These are phyloP conservation scores for Eriocheir sinensis DNA, from an alignment of 1,140 invertebrate species.

Conservation along the genomic window DNA sequence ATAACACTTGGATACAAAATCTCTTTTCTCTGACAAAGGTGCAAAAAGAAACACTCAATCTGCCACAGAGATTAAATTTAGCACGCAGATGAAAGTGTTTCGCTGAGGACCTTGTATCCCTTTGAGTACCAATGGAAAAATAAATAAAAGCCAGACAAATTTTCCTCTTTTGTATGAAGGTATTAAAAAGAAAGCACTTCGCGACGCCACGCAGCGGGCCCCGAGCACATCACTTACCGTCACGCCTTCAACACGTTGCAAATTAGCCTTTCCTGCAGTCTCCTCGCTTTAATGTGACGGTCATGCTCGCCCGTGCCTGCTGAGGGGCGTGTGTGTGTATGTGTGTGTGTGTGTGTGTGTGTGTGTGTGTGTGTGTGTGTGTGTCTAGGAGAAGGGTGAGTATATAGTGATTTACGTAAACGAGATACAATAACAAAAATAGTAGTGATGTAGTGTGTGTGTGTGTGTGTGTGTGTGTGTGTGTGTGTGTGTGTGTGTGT, in stretches of 20 bases:
- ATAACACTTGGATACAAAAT: no score
- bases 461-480: background rate
- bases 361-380: background rate
- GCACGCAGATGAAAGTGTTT: background rate
- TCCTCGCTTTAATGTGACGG: constrained; percentile 43
- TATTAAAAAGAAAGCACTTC: constrained; percentile 5
- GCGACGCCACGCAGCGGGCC: background rate
- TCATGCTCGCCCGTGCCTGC: constrained; percentile 40
- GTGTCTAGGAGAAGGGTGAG: no score
- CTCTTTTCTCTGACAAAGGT: no score
- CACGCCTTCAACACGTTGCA: constrained; percentile 49
- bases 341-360: background rate
- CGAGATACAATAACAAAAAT: no score
- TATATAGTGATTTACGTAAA: no score
- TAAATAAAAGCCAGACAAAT: constrained; percentile 2
- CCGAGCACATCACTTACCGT: constrained; percentile 43
- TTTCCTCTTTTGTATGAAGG: background rate
- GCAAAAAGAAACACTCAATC: no score
- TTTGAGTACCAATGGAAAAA: background rate
- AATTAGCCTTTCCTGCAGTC: constrained; percentile 62
- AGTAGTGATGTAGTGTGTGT: background rate
- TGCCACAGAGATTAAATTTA: constrained; percentile 51
- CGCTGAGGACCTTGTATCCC: background rate
- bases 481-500: constrained; percentile 39
- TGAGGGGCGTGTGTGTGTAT: background rate